Conservation (phyloP, 1,140 invertebrate genomes). For the Brachionus calyciflorus region DNA sequence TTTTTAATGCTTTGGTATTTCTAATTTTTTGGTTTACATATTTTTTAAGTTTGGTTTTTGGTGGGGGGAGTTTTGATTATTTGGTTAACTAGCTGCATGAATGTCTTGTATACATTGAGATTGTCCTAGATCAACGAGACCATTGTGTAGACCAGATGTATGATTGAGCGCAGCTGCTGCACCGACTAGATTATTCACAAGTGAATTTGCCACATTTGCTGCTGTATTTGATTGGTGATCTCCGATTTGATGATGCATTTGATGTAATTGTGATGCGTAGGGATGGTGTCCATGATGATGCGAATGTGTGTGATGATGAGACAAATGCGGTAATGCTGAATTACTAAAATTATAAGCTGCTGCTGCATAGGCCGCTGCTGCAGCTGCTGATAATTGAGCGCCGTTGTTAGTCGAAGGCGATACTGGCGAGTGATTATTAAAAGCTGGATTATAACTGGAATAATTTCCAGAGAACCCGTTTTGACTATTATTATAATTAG, state of each 20-base stretch:
- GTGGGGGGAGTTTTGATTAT: not conserved
- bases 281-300: not conserved
- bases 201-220: conserved; percentile 6
- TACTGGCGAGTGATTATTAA: conserved; percentile 14
- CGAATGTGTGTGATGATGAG: conserved; percentile 28
- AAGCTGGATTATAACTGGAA: not conserved
- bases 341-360: conserved; percentile 32
- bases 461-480: conserved; percentile 11
- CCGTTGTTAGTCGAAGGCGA: not conserved
- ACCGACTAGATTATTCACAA: conserved; percentile 31
- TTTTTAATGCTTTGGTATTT: not conserved
- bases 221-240: conserved; percentile 12
- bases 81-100: conserved; percentile 33
- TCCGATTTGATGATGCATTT: conserved; percentile 33
- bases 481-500: conserved; percentile 7
- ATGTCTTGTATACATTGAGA: conserved; percentile 44
- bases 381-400: not conserved
- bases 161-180: conserved; percentile 17
- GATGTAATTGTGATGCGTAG: conserved; percentile 16
- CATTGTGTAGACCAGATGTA: conserved; percentile 41
- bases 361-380: conserved; percentile 21
- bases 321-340: not conserved
- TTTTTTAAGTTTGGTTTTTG: not conserved
- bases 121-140: conserved; percentile 44
- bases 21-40: not conserved